Conservation (phyloP, 2,113 vertebrate genomes). For the Plecotus auritus region DNA sequence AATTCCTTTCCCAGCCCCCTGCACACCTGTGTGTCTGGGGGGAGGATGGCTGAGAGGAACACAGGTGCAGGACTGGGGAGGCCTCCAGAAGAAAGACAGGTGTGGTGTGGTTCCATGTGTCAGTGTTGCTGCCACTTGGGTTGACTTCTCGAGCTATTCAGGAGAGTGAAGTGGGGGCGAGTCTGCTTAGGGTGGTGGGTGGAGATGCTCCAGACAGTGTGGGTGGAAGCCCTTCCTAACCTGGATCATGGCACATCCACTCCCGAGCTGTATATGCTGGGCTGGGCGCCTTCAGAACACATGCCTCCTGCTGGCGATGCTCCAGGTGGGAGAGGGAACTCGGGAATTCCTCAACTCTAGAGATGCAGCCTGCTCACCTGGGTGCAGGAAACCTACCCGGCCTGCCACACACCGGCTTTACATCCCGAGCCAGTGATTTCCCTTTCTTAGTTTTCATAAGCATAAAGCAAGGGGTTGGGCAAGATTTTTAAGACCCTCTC, state of each 20-base stretch:
- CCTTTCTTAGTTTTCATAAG: neutral
- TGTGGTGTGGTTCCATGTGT: accelerated
- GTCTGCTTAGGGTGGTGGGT: neutral
- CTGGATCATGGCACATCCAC: neutral
- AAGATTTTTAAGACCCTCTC: neutral
- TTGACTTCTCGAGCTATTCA: neutral
- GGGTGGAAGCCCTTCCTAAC: neutral
- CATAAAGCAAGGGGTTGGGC: neutral
- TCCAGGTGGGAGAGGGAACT: neutral
- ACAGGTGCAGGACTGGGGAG: neutral
- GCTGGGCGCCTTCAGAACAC: neutral
- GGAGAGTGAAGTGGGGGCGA: neutral
- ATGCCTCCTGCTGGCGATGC: neutral
- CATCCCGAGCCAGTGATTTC: neutral
- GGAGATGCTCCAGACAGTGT: neutral
- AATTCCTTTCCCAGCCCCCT: neutral
- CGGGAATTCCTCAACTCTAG: accelerated
- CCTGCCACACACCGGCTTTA: neutral
- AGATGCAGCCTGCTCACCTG: neutral
- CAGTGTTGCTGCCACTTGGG: accelerated
- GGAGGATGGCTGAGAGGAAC: neutral
- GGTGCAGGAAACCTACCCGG: accelerated
- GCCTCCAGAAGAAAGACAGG: neutral
- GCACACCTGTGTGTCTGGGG: too few species aligned
- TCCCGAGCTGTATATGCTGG: accelerated